Evolutionary conservation across 2,113 vertebrate genomes (phyloP), one percentile per base, ranked within the genome.

Genomic region (Psittacus erithacus): DNA sequence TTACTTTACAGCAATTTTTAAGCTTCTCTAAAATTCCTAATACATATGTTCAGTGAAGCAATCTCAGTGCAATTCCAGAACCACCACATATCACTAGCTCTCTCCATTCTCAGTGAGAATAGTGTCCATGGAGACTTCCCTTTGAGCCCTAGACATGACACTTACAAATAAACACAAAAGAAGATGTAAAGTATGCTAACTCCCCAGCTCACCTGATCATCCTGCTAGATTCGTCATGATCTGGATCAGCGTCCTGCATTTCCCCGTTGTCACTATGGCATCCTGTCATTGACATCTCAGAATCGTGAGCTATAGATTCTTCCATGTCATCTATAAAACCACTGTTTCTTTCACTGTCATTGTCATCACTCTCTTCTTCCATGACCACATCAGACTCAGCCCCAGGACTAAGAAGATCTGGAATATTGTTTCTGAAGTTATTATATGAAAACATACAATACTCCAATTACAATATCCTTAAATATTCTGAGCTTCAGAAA

Each of bases 321-420:
- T 99, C 99, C 98, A 99, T 98, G 81, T 99, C 99, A 68, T 99
- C 99, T 92, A 98, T 97, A 68, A 99, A 98, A 10, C 98, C 97
- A 67, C 98, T 98, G 90, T 98, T 98, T 70, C 98, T 97, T 88
- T 99, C 99, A 33, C 97, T 97, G 70, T 99, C 99, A 17, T 99
- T 99, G 96, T 99, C 99, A 20, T 99, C 99, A 29, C 98, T 99
- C 68, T 99, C 99, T 95, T 99, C 99, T 97, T 98, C 99, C 99
- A 99, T 99, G 59, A 98, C 98, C 11, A 98, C 94, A 23, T 99
- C 99, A 43, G 98, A 99, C 82, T 99, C 99, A 33, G 98, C 98
- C 46, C 99, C 99, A 24, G 99, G 99, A 93, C 99, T 99, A 82
- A 99, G 98, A 60, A 99, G 98, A 89, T 99, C 99, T 99, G 90